Evolutionary conservation across 2,888 invertebrate genomes (phyloP), one percentile per base, ranked within the genome.

Genomic region (Pachydiplax longipennis): DNA sequence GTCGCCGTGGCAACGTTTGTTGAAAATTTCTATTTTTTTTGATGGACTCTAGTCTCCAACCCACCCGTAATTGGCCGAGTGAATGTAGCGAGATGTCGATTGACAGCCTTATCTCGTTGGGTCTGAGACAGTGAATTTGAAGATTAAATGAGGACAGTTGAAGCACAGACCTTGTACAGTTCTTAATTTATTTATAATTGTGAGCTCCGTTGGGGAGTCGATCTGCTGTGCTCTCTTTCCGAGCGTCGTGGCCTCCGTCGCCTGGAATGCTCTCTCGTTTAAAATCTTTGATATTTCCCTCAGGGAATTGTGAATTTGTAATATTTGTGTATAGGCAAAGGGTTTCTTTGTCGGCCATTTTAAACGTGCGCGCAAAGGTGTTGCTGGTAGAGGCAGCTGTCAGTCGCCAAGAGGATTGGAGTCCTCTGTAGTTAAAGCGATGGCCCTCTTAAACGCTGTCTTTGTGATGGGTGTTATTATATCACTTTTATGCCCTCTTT

Each of bases 151-250:
- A 65, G 87, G 61, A 87, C 58, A 87, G 58, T 35, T 61, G 61
- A 61, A 61, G 87, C 87, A 87, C 87, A 87, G 61, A 87, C 61
- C 87, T 61, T 87, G 87, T 87, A 87, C 87, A 87, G 87, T 87
- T 87, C 87, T 87, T 87, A 87, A 87, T 87, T 87, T 87, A 87
- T 87, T 87, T 87, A 87, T 87, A 87, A 53, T 87, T 87, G 87
- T 87, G 87, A 61, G 61, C 87, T 87, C 87, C 87, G 2, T 87
- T 61, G 87, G 0, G 87, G 87, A 87, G 87, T 13, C 58, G 37
- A 87, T 65, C 37, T 37, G n/a, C 87, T 87, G 87, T 87, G 87
- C 87, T 87, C 61, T 87, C 87, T n/a, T 65, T 73, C 31, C 15
- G 5, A 53, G 53, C 53, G 25, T 15, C 48, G 35, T 22, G 61